Conservation (phyloP, 2,113 vertebrate genomes). For the Malurus alboscapulatus region DNA sequence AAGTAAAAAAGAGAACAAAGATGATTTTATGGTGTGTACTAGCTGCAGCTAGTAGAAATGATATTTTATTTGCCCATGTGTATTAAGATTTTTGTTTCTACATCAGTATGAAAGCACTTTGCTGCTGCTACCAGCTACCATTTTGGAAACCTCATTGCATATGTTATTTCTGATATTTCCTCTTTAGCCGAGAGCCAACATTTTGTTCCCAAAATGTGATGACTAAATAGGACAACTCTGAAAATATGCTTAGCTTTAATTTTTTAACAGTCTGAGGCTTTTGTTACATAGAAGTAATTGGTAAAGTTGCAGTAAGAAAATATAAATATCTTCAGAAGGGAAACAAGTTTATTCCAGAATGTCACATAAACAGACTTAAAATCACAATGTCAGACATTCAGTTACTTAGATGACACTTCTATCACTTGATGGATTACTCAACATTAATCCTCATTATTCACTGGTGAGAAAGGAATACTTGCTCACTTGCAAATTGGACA, state of each 20-base stretch:
- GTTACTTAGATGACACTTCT: background rate
- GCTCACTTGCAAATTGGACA: background rate
- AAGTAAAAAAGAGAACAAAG: background rate
- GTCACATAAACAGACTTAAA: background rate
- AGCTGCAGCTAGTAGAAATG: background rate
- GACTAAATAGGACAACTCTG: background rate
- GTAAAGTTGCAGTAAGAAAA: background rate
- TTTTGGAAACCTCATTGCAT: background rate
- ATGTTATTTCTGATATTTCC: background rate
- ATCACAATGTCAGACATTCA: background rate
- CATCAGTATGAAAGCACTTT: background rate
- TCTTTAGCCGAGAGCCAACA: background rate
- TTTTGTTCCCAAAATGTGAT: background rate
- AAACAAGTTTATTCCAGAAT: background rate
- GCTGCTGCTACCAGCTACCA: background rate
- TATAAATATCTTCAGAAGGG: background rate
- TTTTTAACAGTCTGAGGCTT: background rate
- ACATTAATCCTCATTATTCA: background rate
- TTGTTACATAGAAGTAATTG: background rate
- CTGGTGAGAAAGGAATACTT: background rate
- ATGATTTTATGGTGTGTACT: background rate
- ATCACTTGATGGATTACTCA: background rate
- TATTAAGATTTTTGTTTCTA: background rate
- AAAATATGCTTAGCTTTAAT: background rate
- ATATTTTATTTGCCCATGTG: background rate